phyloP scores from a whole-genome alignment of 2,113 vertebrate genomes.

The Myocastor coypus region DNA sequence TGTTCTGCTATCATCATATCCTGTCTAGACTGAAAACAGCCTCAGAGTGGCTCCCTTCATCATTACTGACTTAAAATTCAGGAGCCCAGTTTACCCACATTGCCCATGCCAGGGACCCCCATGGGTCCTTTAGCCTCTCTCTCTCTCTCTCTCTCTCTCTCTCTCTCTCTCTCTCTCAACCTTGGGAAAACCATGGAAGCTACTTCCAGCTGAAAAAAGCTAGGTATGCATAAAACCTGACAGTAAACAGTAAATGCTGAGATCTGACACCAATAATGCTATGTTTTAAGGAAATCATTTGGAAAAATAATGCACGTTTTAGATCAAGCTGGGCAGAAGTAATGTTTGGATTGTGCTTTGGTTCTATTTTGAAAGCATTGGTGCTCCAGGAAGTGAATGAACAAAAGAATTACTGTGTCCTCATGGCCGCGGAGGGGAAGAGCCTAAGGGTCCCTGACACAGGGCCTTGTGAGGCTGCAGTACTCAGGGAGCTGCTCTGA shows the following conservation, averaged over 20 bases:
- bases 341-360: constrained; percentile 74
- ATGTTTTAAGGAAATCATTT: constrained; percentile 69
- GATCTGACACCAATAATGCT: constrained; percentile 51
- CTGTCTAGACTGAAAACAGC: constrained; percentile 80
- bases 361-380: constrained; percentile 79
- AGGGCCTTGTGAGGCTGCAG: neutral
- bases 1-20: constrained; percentile 78
- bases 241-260: constrained; percentile 65
- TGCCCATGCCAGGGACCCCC: neutral
- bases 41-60: constrained; percentile 52
- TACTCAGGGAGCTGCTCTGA: neutral
- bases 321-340: constrained; percentile 77
- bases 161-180: too few species aligned
- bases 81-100: neutral
- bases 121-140: neutral
- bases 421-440: constrained; percentile 61
- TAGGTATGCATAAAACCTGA: constrained; percentile 70
- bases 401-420: constrained; percentile 81
- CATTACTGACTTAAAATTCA: constrained; percentile 50
- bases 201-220: constrained; percentile 71
- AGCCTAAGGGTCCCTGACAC: neutral
- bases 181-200: neutral
- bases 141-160: neutral
- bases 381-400: constrained; percentile 80
- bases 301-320: constrained; percentile 22